Conservation (phyloP, 1,140 invertebrate genomes). For the Cecropterus lyciades region DNA sequence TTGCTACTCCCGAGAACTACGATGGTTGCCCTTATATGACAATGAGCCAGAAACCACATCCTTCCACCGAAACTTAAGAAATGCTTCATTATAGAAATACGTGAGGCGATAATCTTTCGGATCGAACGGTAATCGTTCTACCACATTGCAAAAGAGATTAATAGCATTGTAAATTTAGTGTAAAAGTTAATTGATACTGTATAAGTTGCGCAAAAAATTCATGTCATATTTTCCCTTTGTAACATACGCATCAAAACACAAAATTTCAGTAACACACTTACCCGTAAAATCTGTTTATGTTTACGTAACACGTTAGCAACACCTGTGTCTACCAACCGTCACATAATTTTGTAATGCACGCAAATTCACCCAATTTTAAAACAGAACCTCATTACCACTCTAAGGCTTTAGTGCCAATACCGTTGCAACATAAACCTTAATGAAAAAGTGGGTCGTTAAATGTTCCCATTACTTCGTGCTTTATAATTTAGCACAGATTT, state of each 20-base stretch:
- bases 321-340: conserved; percentile 31
- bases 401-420: conserved; percentile 29
- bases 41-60: too few species aligned
- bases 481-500: conserved; percentile 4
- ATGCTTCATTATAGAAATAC: too few species aligned
- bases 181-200: too few species aligned
- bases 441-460: conserved; percentile 24
- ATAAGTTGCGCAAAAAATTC: too few species aligned
- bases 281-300: conserved; percentile 40
- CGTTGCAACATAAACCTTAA: conserved; percentile 15
- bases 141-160: too few species aligned
- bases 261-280: conserved; percentile 20
- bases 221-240: neutral
- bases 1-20: too few species aligned
- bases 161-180: too few species aligned
- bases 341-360: conserved; percentile 35
- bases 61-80: too few species aligned
- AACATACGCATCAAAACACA: conserved; percentile 9
- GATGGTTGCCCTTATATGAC: too few species aligned
- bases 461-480: neutral
- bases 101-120: too few species aligned
- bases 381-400: conserved; percentile 12
- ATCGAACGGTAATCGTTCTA: too few species aligned
- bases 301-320: conserved; percentile 34
- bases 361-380: conserved; percentile 30